Evolutionary conservation across 1,140 invertebrate species (phyloP).

Genomic region (Branchinecta lindahli): DNA sequence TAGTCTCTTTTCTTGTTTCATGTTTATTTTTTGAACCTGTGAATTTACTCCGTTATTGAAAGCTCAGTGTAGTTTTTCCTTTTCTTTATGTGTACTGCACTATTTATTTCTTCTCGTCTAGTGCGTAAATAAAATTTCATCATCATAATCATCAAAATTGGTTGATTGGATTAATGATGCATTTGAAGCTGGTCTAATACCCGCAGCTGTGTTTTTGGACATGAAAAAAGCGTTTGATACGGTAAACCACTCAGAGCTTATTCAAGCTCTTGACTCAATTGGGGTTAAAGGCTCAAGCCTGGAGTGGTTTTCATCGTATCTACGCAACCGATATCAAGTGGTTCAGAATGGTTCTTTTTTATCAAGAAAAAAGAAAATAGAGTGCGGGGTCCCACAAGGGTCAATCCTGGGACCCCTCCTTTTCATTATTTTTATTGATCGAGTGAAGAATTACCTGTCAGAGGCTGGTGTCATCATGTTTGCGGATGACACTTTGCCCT

Average conservation of each 20-base stretch:
- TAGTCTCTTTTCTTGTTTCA: too few species aligned
- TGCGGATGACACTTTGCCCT: not conserved
- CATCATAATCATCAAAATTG: too few species aligned
- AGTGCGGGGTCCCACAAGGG: not conserved
- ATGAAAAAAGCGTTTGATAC: not conserved
- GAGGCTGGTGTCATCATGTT: conserved; percentile 4
- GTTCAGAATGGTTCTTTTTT: not conserved
- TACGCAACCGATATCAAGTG: not conserved
- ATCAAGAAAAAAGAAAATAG: conserved; percentile 1
- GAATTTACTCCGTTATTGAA: too few species aligned
- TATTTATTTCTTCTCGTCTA: too few species aligned
- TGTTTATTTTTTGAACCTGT: too few species aligned
- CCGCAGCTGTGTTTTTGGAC: conserved; percentile 1
- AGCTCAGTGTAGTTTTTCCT: too few species aligned
- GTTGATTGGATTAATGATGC: conserved; percentile 1
- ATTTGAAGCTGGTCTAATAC: not conserved
- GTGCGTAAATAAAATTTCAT: too few species aligned
- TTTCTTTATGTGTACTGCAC: too few species aligned
- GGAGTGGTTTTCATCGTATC: not conserved
- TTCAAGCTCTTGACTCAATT: conserved; percentile 9
- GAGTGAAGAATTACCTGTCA: not conserved
- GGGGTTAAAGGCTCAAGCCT: not conserved
- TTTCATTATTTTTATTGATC: not conserved
- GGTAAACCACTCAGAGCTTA: conserved; percentile 1
- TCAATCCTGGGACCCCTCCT: conserved; percentile 10